Conservation (phyloP, 2,888 invertebrate species). For the Cynaeus angustus region DNA sequence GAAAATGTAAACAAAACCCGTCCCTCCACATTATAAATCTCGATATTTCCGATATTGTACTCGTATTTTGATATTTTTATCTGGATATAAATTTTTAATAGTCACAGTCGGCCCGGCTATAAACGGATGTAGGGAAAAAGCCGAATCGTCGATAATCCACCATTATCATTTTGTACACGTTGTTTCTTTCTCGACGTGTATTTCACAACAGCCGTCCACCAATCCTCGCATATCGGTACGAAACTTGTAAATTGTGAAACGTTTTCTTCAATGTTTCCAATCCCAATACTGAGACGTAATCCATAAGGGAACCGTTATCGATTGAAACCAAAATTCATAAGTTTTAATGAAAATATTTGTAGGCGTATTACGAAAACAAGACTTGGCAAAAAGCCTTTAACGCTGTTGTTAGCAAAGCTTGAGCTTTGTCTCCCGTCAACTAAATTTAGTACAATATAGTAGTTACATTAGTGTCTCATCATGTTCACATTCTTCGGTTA, state of each 20-base stretch:
- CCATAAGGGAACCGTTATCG: conserved; percentile 24
- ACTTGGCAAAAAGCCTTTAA: neutral
- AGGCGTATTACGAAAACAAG: neutral
- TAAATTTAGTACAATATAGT: no score
- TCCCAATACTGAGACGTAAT: conserved; percentile 8
- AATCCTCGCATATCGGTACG: conserved; percentile 12
- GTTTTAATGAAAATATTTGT: conserved; percentile 19
- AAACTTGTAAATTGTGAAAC: conserved; percentile 22
- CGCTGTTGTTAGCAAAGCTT: no score
- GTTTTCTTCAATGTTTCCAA: conserved; percentile 20
- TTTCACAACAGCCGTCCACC: conserved; percentile 22
- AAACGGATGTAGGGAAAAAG: conserved; percentile 26
- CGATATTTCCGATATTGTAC: conserved; percentile 8
- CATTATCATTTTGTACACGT: conserved; percentile 39
- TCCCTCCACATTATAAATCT: conserved; percentile 23
- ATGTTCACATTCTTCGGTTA: no score
- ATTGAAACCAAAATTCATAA: conserved; percentile 11
- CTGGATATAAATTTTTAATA: conserved; percentile 37
- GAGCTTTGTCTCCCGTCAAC: no score
- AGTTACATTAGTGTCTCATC: no score
- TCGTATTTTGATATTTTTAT: conserved; percentile 30
- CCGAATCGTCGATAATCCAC: conserved; percentile 31
- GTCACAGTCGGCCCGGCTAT: conserved; percentile 18
- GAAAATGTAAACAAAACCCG: conserved; percentile 15
- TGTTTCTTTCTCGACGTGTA: conserved; percentile 28